A percentile compares a stretch with the other conserved stretches of the same genome.
phyloP scores from a whole-genome alignment of 2,888 invertebrate species.

The Lacanobia oleracea region DNA sequence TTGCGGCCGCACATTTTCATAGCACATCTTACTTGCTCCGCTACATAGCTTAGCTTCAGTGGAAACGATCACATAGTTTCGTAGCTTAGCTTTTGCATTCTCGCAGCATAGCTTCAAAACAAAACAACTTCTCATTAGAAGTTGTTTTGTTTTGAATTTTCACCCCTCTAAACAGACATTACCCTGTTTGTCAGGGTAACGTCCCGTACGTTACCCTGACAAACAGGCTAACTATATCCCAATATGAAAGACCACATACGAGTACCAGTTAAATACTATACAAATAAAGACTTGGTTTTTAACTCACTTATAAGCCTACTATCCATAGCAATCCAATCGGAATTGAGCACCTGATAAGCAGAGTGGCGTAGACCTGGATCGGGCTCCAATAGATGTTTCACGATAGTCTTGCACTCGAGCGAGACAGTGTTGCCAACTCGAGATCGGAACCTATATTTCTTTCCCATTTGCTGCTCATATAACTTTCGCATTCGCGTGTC shows the following conservation, averaged over 20 bases:
- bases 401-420: conserved; percentile 91
- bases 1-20: too few relatives aligned
- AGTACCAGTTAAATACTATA: background rate
- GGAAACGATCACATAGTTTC: too few relatives aligned
- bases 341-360: conserved; percentile 89
- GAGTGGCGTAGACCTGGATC: conserved; percentile 91
- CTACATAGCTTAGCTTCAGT: too few relatives aligned
- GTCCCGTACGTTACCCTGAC: too few relatives aligned
- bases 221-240: background rate
- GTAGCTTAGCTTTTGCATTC: too few relatives aligned
- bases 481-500: conserved; percentile 93
- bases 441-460: conserved; percentile 92
- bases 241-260: background rate
- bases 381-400: conserved; percentile 93
- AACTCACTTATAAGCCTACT: conserved; percentile 89
- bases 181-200: background rate
- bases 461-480: conserved; percentile 92
- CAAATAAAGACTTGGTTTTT: conserved; percentile 38
- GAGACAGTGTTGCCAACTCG: conserved; percentile 91
- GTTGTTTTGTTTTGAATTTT: too few relatives aligned
- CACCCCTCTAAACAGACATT: too few relatives aligned
- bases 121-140: too few relatives aligned
- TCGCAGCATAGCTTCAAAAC: too few relatives aligned
- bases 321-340: conserved; percentile 93
- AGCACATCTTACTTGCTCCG: too few relatives aligned